Base-by-base conservation (phyloP, 2,113 vertebrate species). In the Lutjanus erythropterus region DNA sequence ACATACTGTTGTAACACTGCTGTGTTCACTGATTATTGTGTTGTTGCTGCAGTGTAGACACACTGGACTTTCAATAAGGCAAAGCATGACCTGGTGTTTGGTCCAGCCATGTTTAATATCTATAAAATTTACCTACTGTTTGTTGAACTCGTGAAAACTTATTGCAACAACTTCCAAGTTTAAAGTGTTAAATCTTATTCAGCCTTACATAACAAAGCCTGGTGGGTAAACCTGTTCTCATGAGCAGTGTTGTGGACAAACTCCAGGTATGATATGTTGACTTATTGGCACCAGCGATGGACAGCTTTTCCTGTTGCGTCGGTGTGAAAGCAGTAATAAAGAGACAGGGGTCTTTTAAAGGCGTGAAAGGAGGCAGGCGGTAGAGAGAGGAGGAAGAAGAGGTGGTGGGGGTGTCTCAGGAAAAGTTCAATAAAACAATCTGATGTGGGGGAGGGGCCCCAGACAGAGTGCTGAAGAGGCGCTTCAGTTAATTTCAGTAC, bases 401-500 rank as follows among this genome's bases (percentile, higher is more conserved):
- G 21, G 66, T 1, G 25, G 27, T n/a, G 37, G 44, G 47, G 74
- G 67, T 29, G 76, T 75, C 68, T 72, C 82, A 91, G 89, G 86
- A 93, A 92, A 87, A 87, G 86, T 84, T 78, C 87, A 85, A 90
- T 93, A 89, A 91, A 91, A 92, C 86, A 86, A 88, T 84, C 74
- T 81, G 37, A 39, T 10, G 35, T 67, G 80, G 82, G 88, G 77
- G 73, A 73, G 55, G 91, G 80, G 75, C 37, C 9, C 61, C 66
- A 70, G 81, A 81, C 80, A 75, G 78, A 83, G 77, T 75, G 80
- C 75, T 78, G 71, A 86, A 92, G 88, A 88, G 88, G 84, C 79
- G 78, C 92, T 94, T 87, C 80, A 92, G 83, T 89, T 92, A 73
- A 95, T 93, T 91, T 89, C 91, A 91, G 90, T 90, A 86, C 91